Base-by-base conservation (phyloP, 2,113 vertebrate species). In the Emydura subglobosa region DNA sequence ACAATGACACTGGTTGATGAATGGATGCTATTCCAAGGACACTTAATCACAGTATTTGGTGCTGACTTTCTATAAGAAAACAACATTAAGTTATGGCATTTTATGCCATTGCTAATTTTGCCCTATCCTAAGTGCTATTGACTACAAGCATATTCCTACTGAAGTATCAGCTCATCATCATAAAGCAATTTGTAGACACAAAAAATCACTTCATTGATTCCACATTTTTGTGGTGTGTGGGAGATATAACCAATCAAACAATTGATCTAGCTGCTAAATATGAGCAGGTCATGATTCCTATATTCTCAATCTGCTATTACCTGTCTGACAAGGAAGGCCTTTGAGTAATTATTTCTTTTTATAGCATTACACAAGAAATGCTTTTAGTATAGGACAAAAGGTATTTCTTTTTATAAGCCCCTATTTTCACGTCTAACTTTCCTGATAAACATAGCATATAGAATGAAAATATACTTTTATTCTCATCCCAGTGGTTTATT, bases 71-170 rank as follows among this genome's bases (percentile, higher is more conserved):
- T 51, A 51, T 51, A 51, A 51, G 50, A 13, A 51, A 51, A 51
- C 10, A 51, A 51, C 50, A 51, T 10, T 17, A 87, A 78, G 50
- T 5, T 22, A 53, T 9, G 88, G 39, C 1, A 31, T 25, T 74
- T 93, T 1, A n/a, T 7, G 76, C 16, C 5, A 50, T 83, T 87
- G 78, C 88, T 82, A n/a, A 85, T 17, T 31, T 29, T 86, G 44
- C 31, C 14, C 3, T 0, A 1, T 34, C 10, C 39, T 54, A 49
- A 55, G 27, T 54, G 4, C 65, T 82, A 53, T 0, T 2, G 47
- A 65, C 3, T 31, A 21, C 3, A 10, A 0, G 5, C 12, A 54
- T 2, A 11, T 6, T 2, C 6, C 24, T 1, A 0, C 21, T 42
- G 42, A 16, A 94, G 31, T 83, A 92, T 78, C 85, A 5, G 5